Conservation (phyloP, 2,113 vertebrate species). For the Craseonycteris thonglongyai region DNA sequence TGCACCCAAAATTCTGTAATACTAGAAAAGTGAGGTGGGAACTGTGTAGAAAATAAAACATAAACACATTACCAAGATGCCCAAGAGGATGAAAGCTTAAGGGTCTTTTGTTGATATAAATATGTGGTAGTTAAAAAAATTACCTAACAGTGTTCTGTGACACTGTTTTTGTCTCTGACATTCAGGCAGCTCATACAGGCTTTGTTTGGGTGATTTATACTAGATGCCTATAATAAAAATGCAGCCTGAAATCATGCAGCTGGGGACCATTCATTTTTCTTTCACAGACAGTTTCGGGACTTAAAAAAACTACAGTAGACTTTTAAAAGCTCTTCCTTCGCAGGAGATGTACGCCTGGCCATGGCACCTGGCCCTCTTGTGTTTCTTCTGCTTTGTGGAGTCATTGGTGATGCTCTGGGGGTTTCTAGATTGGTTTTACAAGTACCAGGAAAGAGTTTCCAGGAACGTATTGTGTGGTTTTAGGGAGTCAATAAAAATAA, state of each 20-base stretch:
- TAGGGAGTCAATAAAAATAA: neutral
- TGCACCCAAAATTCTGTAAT: neutral
- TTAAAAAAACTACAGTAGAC: constrained; percentile 39
- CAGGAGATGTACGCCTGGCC: neutral
- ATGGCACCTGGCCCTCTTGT: neutral
- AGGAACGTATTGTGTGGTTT: neutral
- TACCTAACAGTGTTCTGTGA: neutral
- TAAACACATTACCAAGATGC: neutral
- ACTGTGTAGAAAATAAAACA: neutral
- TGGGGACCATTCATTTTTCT: constrained; percentile 60
- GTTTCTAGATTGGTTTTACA: neutral
- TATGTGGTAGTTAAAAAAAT: constrained; percentile 37
- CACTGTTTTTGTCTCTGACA: constrained; percentile 44
- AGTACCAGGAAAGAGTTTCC: neutral
- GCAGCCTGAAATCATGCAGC: constrained; percentile 57
- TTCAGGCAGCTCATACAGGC: constrained; percentile 25
- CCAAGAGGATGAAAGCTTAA: neutral
- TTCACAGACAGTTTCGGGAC: constrained; percentile 20
- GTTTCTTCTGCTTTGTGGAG: neutral
- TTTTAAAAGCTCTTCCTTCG: neutral
- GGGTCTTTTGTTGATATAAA: constrained; percentile 32
- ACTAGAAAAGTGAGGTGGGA: neutral
- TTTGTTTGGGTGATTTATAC: constrained; percentile 65
- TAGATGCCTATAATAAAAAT: constrained; percentile 56
- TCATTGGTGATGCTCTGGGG: neutral